Conservation (phyloP, 2,113 vertebrate species). For the Odontophorus gujanensis region DNA sequence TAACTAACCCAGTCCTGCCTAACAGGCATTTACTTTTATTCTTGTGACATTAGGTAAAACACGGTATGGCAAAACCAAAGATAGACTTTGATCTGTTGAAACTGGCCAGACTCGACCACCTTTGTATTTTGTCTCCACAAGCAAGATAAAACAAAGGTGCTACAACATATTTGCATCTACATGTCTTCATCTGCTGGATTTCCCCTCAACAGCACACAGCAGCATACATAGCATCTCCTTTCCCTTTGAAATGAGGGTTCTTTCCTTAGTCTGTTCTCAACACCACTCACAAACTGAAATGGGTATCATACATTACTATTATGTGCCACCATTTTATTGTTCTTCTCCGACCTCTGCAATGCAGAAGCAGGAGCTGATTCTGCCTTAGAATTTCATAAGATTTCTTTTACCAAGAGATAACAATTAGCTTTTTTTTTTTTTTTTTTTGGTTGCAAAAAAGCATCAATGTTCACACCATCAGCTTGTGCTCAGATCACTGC, state of each 20-base stretch:
- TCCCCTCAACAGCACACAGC: not conserved
- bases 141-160: not conserved
- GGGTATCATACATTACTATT: not conserved
- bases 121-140: not conserved
- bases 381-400: not conserved
- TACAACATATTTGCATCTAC: not conserved
- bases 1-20: not conserved
- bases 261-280: not conserved
- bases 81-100: not conserved
- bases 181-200: not conserved
- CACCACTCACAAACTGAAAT: not conserved
- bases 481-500: not conserved
- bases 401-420: not conserved
- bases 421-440: no score
- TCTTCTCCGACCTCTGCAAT: not conserved
- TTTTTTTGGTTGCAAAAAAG: not conserved
- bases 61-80: not conserved
- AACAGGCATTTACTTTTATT: not conserved
- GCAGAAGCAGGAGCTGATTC: not conserved
- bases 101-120: not conserved
- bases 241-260: conserved; percentile 9
- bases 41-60: not conserved
- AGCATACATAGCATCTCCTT: not conserved
- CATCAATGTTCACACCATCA: not conserved
- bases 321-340: not conserved